phyloP scores from a whole-genome alignment of 2,797 vertebrate genomes.

The Megalops cyprinoides region DNA sequence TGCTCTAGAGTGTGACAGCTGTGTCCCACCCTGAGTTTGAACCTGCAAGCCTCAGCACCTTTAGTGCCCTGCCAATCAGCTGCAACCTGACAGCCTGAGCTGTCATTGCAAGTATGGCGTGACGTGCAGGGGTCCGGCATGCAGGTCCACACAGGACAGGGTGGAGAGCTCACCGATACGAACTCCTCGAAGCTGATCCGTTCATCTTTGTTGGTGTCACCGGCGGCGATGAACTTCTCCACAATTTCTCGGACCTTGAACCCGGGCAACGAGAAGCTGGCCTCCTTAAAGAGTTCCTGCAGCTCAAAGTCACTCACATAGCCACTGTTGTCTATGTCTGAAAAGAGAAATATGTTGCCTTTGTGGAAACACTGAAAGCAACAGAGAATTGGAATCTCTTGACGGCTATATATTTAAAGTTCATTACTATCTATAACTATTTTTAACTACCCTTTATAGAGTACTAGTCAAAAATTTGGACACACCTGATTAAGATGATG shows the following conservation, averaged over 20 bases:
- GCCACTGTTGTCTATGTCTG: conserved; percentile 94
- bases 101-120: conserved; percentile 1
- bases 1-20: neutral
- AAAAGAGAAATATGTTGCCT: conserved; percentile 38
- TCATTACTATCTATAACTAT: too few species aligned
- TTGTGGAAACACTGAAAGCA: conserved; percentile 10
- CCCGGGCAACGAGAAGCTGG: conserved; percentile 88
- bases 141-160: neutral
- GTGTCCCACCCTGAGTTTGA: neutral
- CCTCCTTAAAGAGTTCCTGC: conserved; percentile 95
- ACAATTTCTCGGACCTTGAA: conserved; percentile 92
- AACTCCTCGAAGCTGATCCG: conserved; percentile 97
- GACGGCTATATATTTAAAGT: too few species aligned
- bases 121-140: neutral
- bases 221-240: conserved; percentile 83
- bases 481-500: too few species aligned
- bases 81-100: too few species aligned
- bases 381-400: too few species aligned
- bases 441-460: too few species aligned
- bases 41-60: neutral
- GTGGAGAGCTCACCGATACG: conserved; percentile 78
- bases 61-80: too few species aligned
- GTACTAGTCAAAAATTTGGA: too few species aligned
- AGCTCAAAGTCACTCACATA: conserved; percentile 94
- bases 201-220: conserved; percentile 91